Conservation (phyloP, 30 jellyfish, hydroid and myxozoan genomes). For the Cassiopea xamachana region DNA sequence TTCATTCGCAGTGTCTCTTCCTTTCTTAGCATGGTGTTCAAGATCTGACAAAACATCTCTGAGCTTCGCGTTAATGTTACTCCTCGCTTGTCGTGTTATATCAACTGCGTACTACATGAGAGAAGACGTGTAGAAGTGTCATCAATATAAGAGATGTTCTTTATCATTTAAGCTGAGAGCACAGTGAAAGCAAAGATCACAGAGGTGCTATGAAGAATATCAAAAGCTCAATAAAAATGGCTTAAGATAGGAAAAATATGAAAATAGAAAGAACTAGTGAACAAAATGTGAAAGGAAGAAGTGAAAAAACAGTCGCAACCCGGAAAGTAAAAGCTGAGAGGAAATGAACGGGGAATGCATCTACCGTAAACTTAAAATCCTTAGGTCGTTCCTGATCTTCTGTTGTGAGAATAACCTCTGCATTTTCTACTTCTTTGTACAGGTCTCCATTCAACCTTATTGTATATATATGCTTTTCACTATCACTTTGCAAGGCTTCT, state of each 20-base stretch:
- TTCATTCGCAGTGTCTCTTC: conserved; percentile 9
- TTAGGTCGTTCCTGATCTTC: conserved; percentile 14
- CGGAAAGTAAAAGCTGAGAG: too few species aligned
- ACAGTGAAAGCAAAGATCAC: too few species aligned
- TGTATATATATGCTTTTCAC: not conserved
- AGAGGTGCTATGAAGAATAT: too few species aligned
- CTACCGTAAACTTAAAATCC: not conserved
- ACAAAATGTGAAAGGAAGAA: too few species aligned
- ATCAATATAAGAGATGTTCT: too few species aligned
- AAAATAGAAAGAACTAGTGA: too few species aligned
- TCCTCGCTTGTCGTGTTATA: conserved; percentile 24
- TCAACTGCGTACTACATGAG: not conserved
- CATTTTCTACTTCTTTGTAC: conserved; percentile 26
- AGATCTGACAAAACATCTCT: conserved; percentile 8
- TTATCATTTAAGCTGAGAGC: too few species aligned
- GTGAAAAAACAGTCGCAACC: too few species aligned
- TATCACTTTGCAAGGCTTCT: not conserved
- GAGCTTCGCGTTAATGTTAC: conserved; percentile 10
- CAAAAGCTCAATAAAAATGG: too few species aligned
- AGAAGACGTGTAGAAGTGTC: not conserved
- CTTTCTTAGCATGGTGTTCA: conserved; percentile 18
- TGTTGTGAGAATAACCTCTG: conserved; percentile 1
- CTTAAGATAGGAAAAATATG: too few species aligned
- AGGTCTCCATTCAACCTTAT: conserved; percentile 11
- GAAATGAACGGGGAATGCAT: not conserved